Conservation (phyloP, 2,113 vertebrate species). For the Myotis davidii region DNA sequence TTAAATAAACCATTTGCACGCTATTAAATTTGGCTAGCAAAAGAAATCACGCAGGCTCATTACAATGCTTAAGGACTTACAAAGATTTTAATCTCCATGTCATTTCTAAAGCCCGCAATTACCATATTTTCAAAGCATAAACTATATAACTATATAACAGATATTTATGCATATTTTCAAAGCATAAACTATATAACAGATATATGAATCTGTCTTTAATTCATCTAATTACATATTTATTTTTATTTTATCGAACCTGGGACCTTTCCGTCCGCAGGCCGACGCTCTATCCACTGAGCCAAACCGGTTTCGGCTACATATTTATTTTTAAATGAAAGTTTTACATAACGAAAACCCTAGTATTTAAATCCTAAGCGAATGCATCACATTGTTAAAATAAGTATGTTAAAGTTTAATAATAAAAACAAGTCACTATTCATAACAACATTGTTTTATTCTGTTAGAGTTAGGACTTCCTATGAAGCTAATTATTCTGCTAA, state of each 20-base stretch:
- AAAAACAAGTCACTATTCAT: constrained; percentile 48
- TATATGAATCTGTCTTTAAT: constrained; percentile 53
- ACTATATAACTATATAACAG: not conserved
- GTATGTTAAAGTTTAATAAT: constrained; percentile 39
- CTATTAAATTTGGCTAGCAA: constrained; percentile 39
- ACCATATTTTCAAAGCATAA: constrained; percentile 61
- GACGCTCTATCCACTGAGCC: too few species aligned
- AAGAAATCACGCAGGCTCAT: constrained; percentile 40
- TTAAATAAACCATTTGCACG: constrained; percentile 47
- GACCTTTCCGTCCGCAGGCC: too few species aligned
- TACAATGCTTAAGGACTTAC: constrained; percentile 49
- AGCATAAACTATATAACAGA: constrained; percentile 17
- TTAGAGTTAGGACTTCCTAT: constrained; percentile 25
- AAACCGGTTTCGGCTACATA: too few species aligned
- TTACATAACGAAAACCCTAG: constrained; percentile 30
- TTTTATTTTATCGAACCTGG: too few species aligned
- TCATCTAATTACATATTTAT: constrained; percentile 50
- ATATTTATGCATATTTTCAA: constrained; percentile 48
- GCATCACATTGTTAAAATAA: not conserved
- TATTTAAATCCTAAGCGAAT: constrained; percentile 60
- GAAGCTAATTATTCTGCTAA: not conserved
- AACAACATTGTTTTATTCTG: constrained; percentile 35
- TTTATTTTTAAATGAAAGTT: constrained; percentile 41
- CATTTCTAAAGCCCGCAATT: constrained; percentile 54
- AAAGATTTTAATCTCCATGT: constrained; percentile 52